A percentile compares a stretch with the other conserved stretches of the same genome.
These are phyloP conservation scores for Eurosta solidaginis DNA, from an alignment of 1,140 invertebrate species.

Conservation along the genomic window DNA sequence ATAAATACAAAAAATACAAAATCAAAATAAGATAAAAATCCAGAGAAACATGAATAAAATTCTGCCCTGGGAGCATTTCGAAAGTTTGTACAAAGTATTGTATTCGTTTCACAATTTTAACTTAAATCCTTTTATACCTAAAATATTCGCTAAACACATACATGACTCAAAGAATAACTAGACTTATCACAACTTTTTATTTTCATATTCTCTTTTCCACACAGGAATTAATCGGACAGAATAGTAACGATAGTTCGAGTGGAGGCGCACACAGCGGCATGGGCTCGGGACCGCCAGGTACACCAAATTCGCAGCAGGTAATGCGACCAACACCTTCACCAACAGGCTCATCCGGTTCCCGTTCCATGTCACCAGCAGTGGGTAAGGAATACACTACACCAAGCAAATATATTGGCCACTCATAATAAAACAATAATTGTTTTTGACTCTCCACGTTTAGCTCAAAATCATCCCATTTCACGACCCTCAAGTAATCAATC, in stretches of 20 bases:
- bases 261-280: constrained; percentile 71
- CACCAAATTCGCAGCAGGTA: constrained; percentile 68
- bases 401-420: not conserved
- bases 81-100: constrained; percentile 37
- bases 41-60: constrained; percentile 31
- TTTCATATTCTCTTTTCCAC: constrained; percentile 58
- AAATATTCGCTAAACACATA: not conserved
- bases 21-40: constrained; percentile 18
- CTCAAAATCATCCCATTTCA: constrained; percentile 57
- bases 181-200: not conserved
- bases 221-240: constrained; percentile 82
- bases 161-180: not conserved
- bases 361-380: constrained; percentile 94
- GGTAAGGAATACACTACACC: constrained; percentile 67
- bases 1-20: constrained; percentile 16
- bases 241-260: constrained; percentile 79
- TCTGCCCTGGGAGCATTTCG: constrained; percentile 37
- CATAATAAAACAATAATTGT: not conserved
- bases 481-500: constrained; percentile 88
- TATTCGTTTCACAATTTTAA: not conserved
- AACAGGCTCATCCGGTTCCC: constrained; percentile 85
- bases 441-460: constrained; percentile 35
- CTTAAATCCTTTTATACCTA: not conserved
- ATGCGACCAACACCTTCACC: constrained; percentile 91
- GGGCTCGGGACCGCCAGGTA: constrained; percentile 74